These are phyloP conservation scores for Homalodisca vitripennis DNA, from an alignment of 1,140 invertebrate genomes.

Conservation along the genomic window DNA sequence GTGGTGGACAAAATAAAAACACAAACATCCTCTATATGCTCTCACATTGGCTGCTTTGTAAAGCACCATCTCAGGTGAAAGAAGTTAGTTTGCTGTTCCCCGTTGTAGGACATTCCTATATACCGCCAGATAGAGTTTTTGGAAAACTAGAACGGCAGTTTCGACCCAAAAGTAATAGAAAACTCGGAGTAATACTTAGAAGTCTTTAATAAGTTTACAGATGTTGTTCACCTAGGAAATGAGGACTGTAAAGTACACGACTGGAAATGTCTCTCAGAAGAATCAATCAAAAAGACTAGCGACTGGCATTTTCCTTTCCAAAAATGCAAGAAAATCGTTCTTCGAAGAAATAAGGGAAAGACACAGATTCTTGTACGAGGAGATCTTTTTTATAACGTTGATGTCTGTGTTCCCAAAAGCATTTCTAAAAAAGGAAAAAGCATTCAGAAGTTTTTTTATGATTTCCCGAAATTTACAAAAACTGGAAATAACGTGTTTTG, in stretches of 20 bases:
- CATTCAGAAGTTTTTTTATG: too few species aligned
- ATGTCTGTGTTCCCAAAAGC: too few species aligned
- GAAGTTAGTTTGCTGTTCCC: conserved; percentile 39
- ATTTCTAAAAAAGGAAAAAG: too few species aligned
- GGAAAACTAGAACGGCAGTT: too few species aligned
- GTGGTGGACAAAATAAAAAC: conserved; percentile 35
- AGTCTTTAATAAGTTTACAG: conserved; percentile 8
- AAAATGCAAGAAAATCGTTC: conserved; percentile 15
- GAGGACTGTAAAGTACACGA: conserved; percentile 20
- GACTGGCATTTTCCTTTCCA: conserved; percentile 27
- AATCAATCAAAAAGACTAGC: conserved; percentile 6
- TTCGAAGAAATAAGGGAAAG: conserved; percentile 1
- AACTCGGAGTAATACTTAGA: conserved; percentile 24
- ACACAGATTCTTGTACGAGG: conserved; percentile 3
- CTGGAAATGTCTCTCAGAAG: conserved; percentile 29
- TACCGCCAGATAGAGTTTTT: too few species aligned
- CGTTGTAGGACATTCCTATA: too few species aligned
- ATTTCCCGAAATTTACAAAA: too few species aligned
- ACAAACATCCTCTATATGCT: conserved; percentile 36
- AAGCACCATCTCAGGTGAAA: conserved; percentile 37
- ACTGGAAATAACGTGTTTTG: too few species aligned
- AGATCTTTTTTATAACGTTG: conserved; percentile 21
- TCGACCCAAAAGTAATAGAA: conserved; percentile 36
- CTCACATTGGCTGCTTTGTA: conserved; percentile 35
- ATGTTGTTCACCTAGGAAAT: conserved; percentile 18